Evolutionary conservation across 2,888 invertebrate genomes (phyloP).

Genomic region (Alentia gelatinosa): DNA sequence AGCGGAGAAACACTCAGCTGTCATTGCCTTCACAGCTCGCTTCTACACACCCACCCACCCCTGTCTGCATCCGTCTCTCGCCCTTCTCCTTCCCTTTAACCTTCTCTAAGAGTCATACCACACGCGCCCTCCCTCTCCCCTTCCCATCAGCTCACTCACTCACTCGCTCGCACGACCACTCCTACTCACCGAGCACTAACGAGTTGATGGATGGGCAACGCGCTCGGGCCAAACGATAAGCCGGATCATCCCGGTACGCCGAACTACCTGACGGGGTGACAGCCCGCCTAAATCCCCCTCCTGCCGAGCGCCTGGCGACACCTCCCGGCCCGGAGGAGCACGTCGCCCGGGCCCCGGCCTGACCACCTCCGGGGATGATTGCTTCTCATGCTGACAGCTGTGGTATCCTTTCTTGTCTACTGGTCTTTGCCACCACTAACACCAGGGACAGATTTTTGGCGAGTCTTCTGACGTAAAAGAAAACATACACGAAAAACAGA

Average conservation of each 20-base stretch:
- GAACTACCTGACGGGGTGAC: constrained; percentile 38
- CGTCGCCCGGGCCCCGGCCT: background rate
- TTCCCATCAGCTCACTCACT: background rate
- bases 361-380: background rate
- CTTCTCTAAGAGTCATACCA: background rate
- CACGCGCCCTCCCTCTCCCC: background rate
- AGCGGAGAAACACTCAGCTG: background rate
- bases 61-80: background rate
- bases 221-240: constrained; percentile 28
- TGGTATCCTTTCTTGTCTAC: constrained; percentile 13
- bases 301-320: constrained; percentile 15
- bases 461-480: background rate
- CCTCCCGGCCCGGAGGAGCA: constrained; percentile 6
- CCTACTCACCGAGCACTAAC: background rate
- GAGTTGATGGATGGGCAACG: constrained; percentile 39
- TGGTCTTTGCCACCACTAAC: constrained; percentile 2
- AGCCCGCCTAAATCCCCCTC: constrained; percentile 35
- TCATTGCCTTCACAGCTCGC: background rate
- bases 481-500: no score
- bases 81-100: constrained; percentile 3
- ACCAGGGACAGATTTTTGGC: background rate
- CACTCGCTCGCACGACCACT: background rate
- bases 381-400: constrained; percentile 40
- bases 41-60: background rate
- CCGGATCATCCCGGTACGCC: constrained; percentile 35